These are phyloP conservation scores for Neotoma lepida DNA, from an alignment of 2,113 vertebrate species.

Conservation along the genomic window DNA sequence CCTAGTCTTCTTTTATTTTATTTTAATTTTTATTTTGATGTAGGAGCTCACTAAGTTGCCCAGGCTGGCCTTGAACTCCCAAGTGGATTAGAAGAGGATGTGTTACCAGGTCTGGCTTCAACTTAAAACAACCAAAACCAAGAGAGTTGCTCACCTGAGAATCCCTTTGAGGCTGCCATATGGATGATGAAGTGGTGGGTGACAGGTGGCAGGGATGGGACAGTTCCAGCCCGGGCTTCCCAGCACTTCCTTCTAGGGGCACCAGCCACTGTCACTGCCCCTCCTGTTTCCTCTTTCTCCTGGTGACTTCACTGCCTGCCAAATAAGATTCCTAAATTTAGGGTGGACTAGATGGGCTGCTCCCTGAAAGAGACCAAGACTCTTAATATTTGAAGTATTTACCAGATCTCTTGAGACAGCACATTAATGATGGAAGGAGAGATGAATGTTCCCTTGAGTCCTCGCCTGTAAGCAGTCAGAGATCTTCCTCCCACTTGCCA, in stretches of 20 bases:
- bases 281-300: not conserved
- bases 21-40: not conserved
- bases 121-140: conserved; percentile 34
- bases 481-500: not conserved
- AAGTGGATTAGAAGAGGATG: not conserved
- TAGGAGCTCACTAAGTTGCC: not conserved
- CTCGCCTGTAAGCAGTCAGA: not conserved
- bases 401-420: conserved; percentile 23
- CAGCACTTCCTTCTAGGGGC: not conserved
- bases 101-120: not conserved
- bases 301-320: not conserved
- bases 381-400: conserved; percentile 62
- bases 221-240: not conserved
- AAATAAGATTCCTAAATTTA: conserved; percentile 47
- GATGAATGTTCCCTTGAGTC: not conserved
- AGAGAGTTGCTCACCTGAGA: not conserved
- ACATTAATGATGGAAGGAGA: conserved; percentile 33
- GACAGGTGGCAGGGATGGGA: not conserved
- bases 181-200: not conserved
- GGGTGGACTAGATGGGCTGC: not conserved
- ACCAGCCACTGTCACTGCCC: not conserved
- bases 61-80: not conserved
- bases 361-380: conserved; percentile 55
- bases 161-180: not conserved
- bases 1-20: not conserved